Evolutionary conservation across 2,797 vertebrate species (phyloP).

Genomic region (Cyclura pinguis): DNA sequence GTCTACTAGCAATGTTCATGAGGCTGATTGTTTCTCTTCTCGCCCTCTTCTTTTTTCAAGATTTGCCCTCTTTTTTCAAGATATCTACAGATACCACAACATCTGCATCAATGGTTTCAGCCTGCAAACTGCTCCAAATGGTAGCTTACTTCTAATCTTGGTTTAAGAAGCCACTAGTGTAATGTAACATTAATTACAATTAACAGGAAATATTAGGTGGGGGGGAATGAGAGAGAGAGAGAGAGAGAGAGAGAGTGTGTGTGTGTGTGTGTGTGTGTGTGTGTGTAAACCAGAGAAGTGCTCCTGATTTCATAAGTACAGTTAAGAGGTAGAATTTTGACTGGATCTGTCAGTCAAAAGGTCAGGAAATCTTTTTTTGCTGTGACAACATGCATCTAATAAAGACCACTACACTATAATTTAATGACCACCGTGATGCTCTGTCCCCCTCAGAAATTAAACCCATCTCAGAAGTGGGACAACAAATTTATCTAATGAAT

Average conservation of each 20-base stretch:
- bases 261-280: neutral
- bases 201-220: no score
- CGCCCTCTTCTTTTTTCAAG: neutral
- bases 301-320: neutral
- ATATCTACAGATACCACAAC: neutral
- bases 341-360: fast-evolving
- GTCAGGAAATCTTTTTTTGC: neutral
- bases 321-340: neutral
- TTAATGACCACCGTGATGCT: conserved; percentile 68
- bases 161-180: neutral
- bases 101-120: neutral
- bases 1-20: no score
- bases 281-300: neutral
- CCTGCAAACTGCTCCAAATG: neutral
- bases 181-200: neutral
- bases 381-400: neutral
- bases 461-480: conserved; percentile 62
- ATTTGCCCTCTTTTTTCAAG: neutral
- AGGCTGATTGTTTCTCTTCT: neutral
- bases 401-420: conserved; percentile 38
- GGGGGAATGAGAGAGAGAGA: no score
- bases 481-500: conserved; percentile 69
- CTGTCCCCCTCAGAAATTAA: conserved; percentile 77
- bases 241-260: no score
- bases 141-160: neutral